Base-by-base conservation (phyloP, 2,113 vertebrate species). In the Laterallus jamaicensis region DNA sequence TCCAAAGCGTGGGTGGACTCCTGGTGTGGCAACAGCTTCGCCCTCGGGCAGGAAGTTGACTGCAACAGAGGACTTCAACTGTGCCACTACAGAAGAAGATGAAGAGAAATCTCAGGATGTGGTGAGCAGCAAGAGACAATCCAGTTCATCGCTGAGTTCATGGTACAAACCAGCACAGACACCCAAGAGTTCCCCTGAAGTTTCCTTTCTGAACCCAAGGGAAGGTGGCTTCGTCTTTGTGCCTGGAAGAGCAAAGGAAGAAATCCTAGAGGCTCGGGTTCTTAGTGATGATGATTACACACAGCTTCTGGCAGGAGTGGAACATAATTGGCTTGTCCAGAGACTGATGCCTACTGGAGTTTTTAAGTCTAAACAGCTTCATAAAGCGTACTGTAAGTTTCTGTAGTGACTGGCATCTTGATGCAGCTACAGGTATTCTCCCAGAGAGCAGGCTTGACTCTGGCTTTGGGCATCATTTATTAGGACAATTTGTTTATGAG, bases 261-360 rank as follows among this genome's bases (percentile, higher is more conserved):
- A 96, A 58, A 54, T 95, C 49, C 86, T 96, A 22, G 78, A 92
- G 0, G 96, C 97, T 63, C 98, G 98, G 15, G 63, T 92, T 37
- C 96, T 99, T 96, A 97, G 95, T 17, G 96, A 97, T 9, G 91
- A 96, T 8, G 99, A 99, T 94, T 98, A 98, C 92, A 79, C 75
- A 60, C 97, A 97, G 22, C 98, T 99, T 5, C 95, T 99, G 73
- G 98, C 98, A 17, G 99, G 99, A 22, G 98, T 99, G 67, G 98
- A 97, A 32, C 98, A 98, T 12, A 74, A 96, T 0, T 99, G 99
- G 98, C 97, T 99, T 32, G 84, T 98, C 68, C 96, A 92, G 68
- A 98, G 99, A 79, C 84, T 99, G 62, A 95, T 85, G 63, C 92
- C 98, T 19, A 97, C 98, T 1, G 98, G 96, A 24, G 59, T 97